A percentile compares a stretch with the other conserved stretches of the same genome.
Conservation (phyloP, 37 sponge, comb jelly and placozoan genomes). For the Aplysina aerophoba region DNA sequence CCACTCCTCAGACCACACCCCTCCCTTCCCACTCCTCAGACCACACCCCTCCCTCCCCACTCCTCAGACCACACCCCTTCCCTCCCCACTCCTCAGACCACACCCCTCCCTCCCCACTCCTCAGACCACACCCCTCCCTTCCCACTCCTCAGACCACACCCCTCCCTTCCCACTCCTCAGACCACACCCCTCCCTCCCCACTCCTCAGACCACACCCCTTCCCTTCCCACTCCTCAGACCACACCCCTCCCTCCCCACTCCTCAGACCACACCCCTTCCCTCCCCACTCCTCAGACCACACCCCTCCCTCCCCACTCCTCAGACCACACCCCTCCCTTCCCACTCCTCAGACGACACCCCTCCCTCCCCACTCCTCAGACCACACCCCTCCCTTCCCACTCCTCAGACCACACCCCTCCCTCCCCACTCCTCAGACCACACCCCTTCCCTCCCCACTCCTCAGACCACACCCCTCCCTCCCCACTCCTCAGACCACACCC, state of each 20-base stretch:
- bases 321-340: too few relatives aligned
- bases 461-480: neutral
- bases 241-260: neutral
- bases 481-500: neutral
- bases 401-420: neutral
- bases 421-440: neutral
- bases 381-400: too few relatives aligned
- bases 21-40: too few relatives aligned
- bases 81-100: neutral
- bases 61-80: too few relatives aligned
- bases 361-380: neutral
- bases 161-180: too few relatives aligned
- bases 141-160: neutral
- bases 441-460: too few relatives aligned
- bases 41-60: too few relatives aligned
- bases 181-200: neutral
- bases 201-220: neutral
- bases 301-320: neutral
- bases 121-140: neutral
- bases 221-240: too few relatives aligned
- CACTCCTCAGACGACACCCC: neutral
- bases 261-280: too few relatives aligned
- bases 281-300: too few relatives aligned
- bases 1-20: too few relatives aligned
- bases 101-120: too few relatives aligned